phyloP scores from a whole-genome alignment of 2,888 invertebrate species.

The Tetheella fluctuosa region DNA sequence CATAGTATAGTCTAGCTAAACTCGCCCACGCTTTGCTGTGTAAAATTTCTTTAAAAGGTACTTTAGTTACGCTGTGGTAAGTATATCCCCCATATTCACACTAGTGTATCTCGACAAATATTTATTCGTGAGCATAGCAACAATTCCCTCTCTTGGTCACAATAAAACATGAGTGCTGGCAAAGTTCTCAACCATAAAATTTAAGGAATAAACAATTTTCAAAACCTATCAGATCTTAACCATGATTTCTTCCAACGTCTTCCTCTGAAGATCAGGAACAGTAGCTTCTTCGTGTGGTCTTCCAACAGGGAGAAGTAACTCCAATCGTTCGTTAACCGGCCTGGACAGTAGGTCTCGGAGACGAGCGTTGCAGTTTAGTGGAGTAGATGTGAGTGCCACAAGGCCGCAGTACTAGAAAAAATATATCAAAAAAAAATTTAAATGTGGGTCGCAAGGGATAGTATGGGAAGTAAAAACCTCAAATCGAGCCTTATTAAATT shows the following conservation, averaged over 20 bases:
- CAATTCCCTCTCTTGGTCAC: background rate
- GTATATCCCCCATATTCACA: too few species aligned
- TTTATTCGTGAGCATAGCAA: too few species aligned
- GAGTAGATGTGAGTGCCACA: constrained; percentile 94
- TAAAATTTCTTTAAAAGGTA: too few species aligned
- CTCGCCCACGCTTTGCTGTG: too few species aligned
- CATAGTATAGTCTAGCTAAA: too few species aligned
- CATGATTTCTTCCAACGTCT: constrained; percentile 89
- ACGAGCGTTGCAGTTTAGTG: constrained; percentile 94
- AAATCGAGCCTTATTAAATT: too few species aligned
- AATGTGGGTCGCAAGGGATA: too few species aligned
- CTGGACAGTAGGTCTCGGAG: constrained; percentile 89
- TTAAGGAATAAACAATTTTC: background rate
- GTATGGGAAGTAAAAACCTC: too few species aligned
- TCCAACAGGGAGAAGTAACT: constrained; percentile 93
- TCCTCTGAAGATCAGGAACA: constrained; percentile 90
- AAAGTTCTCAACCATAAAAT: background rate
- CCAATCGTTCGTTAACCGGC: constrained; percentile 91
- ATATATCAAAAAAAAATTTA: background rate
- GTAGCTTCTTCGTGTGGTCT: constrained; percentile 90
- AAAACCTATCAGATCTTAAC: constrained; percentile 77
- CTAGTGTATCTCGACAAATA: too few species aligned
- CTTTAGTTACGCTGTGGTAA: too few species aligned
- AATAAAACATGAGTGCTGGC: background rate
- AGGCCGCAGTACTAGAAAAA: constrained; percentile 90